Base-by-base conservation (phyloP, 2,797 vertebrate species). In the Galagoides demidoff region DNA sequence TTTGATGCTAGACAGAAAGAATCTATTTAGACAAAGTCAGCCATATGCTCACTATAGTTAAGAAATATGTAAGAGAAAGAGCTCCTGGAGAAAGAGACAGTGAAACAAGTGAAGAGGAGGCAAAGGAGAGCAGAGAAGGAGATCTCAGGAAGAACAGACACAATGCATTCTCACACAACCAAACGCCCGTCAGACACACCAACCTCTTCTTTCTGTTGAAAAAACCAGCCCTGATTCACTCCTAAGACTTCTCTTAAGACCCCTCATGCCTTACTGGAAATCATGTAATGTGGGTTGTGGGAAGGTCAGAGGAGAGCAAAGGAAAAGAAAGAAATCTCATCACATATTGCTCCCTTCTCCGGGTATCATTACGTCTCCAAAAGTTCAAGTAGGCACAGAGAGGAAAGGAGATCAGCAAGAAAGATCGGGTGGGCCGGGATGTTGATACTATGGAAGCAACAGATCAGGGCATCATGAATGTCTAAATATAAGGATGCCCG, bases 161-260 rank as follows among this genome's bases (percentile, higher is more conserved):
- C 86, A 93, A 77, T 0, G 3, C 4, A 31, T 27, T 29, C 45
- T 34, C 34, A 29, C 4, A 11, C 3, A 43, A 37, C 37, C 37
- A n/a, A 9, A 10, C 0, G 5, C 39, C 39, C 39, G 2, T 8
- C 13, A 55, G 23, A 59, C 7, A 22, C 1, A 11, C 13, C 39
- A 61, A 22, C 55, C 22, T 89, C 64, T 27, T 92, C 37, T 14
- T 19, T 43, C 22, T 10, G 5, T 34, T 59, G 31, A 57, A 39
- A 37, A 45, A 78, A 16, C 55, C 13, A 57, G 37, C 14, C 31
- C 49, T 3, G 4, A 45, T 22, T 55, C 70, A 83, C 20, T 61
- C 20, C n/a, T 27, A 45, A 34, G 61, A 55, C 29, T 43, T 57
- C 34, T 9, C 39, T 7, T 25, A 5, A 11, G n/a, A 45, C 11